phyloP scores from a whole-genome alignment of 2,797 vertebrate species.

The Liparis tanakae region DNA sequence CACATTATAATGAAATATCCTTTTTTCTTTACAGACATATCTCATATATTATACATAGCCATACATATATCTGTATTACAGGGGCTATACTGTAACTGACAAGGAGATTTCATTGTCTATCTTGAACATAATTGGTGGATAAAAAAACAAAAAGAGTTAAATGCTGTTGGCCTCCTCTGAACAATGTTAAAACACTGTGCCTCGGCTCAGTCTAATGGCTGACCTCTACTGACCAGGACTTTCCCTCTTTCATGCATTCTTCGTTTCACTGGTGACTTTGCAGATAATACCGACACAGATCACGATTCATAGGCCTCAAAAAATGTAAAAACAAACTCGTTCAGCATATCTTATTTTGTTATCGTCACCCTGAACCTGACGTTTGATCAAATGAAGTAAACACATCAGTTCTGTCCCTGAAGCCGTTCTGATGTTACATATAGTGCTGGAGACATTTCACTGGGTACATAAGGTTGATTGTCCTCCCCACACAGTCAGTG shows the following conservation, averaged over 20 bases:
- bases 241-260: constrained; percentile 1
- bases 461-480: neutral
- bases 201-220: neutral
- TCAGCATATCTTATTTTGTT: neutral
- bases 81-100: neutral
- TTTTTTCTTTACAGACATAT: neutral
- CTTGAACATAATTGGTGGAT: neutral
- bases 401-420: neutral
- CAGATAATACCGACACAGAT: constrained; percentile 12
- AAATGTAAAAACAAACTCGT: neutral
- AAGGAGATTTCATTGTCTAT: neutral
- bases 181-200: neutral
- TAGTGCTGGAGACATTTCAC: neutral
- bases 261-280: constrained; percentile 12
- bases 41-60: neutral
- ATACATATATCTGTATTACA: neutral
- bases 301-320: neutral
- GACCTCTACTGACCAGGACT: neutral
- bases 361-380: neutral
- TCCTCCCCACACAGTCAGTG: neutral
- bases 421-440: neutral
- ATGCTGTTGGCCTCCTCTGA: no score
- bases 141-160: neutral
- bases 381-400: neutral
- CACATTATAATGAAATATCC: neutral